Base-by-base conservation (phyloP, 2,113 vertebrate genomes). In the Petrocephalus zakoni region DNA sequence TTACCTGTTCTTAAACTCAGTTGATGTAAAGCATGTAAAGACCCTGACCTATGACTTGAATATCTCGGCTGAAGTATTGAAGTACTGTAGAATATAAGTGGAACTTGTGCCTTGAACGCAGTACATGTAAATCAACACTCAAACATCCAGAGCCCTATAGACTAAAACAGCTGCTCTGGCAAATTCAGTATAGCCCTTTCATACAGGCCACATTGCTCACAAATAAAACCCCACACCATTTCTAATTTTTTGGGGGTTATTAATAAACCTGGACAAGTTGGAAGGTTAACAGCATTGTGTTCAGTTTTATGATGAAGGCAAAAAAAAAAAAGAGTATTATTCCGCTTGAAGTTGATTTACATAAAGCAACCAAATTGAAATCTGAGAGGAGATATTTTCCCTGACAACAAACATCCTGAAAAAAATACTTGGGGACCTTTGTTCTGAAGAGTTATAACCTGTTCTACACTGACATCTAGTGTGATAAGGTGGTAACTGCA, bases 401-500 rank as follows among this genome's bases (percentile, higher is more conserved):
- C 68, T 37, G 17, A 78, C 15, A 42, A 34, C 34, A 78, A 78
- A 78, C 72, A n/a, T 49, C 81, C 22, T 68, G 61, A 68, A 68
- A 68, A n/a, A 82, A 46, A 37, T 34, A 25, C 21, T 25, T 72
- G 22, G 8, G 8, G 22, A 1, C 64, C 22, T 49, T 84, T 84
- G 46, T 25, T 53, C 5, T 78, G 5, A 25, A 55, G 6, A 78
- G 25, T 53, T 46, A 78, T 34, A 51, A 7, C 2, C 42, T 37
- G 87, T 11, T 7, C 78, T 85, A 64, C 37, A 81, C 87, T 88
- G 87, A 88, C 87, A 82, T 53, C 87, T 88, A 84, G 78, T 84
- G 78, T n/a, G 8, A 15, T 9, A 7, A 64, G 2, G 13, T 55
- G n/a, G 17, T 56, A 52, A 29, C 81, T 61, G 81, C 72, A 68